These are phyloP conservation scores for Carettochelys insculpta DNA, from an alignment of 2,113 vertebrate species.

Conservation along the genomic window DNA sequence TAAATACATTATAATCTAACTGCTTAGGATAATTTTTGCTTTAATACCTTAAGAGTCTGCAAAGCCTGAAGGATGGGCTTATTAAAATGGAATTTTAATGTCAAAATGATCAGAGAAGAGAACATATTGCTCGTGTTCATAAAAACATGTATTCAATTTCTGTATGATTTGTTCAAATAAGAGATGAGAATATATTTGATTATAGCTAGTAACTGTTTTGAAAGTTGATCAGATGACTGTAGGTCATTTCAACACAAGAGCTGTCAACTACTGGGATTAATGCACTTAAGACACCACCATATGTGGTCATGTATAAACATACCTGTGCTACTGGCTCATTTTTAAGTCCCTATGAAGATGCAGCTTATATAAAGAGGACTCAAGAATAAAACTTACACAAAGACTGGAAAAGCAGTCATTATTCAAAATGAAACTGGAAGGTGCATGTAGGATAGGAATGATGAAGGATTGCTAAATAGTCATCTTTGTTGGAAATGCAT, in stretches of 20 bases:
- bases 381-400: neutral
- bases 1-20: constrained; percentile 95
- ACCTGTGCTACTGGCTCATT: constrained; percentile 53
- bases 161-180: constrained; percentile 83
- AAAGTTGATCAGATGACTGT: constrained; percentile 80
- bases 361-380: neutral
- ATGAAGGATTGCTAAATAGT: neutral
- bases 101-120: constrained; percentile 96
- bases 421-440: neutral
- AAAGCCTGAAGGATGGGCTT: constrained; percentile 99
- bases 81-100: constrained; percentile 98
- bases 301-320: constrained; percentile 38
- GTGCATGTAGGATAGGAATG: neutral
- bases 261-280: constrained; percentile 72
- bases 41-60: constrained; percentile 99
- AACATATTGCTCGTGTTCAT: constrained; percentile 89
- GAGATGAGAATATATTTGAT: constrained; percentile 83
- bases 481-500: neutral
- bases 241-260: constrained; percentile 73
- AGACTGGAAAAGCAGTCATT: neutral
- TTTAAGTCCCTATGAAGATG: neutral
- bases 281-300: constrained; percentile 53
- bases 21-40: constrained; percentile 98
- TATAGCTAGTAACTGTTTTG: constrained; percentile 77
- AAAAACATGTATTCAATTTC: constrained; percentile 84